These are phyloP conservation scores for Carassius gibelio DNA, from an alignment of 2,113 vertebrate species.

Conservation along the genomic window DNA sequence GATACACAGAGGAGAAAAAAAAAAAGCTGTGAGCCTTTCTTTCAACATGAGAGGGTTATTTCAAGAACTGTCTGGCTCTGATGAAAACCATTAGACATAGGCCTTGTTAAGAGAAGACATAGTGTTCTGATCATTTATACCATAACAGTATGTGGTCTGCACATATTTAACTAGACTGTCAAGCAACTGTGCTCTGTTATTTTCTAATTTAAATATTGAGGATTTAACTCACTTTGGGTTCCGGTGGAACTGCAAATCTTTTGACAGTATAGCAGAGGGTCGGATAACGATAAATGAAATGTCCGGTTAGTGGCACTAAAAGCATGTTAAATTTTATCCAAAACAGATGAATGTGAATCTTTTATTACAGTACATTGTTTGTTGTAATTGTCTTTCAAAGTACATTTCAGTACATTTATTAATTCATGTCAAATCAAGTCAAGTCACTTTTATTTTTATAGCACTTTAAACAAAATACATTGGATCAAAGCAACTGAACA, in stretches of 20 bases:
- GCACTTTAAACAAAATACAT: too few species aligned
- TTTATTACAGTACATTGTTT: too few species aligned
- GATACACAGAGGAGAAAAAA: conserved; percentile 26
- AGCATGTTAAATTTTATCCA: too few species aligned
- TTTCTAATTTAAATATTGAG: not conserved
- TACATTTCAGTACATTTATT: too few species aligned
- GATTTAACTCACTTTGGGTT: not conserved
- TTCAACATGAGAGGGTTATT: conserved; percentile 46
- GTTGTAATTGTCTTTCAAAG: too few species aligned
- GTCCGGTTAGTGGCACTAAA: too few species aligned
- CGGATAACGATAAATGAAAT: not conserved
- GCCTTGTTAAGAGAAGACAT: conserved; percentile 35
- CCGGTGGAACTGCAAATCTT: not conserved
- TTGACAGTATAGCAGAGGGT: not conserved
- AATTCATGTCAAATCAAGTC: too few species aligned
- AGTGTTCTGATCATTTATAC: conserved; percentile 23
- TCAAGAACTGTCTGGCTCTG: conserved; percentile 45
- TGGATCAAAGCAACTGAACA: too few species aligned
- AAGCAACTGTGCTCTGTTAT: not conserved
- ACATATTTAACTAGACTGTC: conserved; percentile 20
- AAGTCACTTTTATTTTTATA: too few species aligned
- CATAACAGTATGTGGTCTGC: conserved; percentile 2
- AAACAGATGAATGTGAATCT: too few species aligned
- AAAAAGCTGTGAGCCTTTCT: conserved; percentile 27
- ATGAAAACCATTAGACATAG: conserved; percentile 45